Evolutionary conservation across 2,888 invertebrate genomes (phyloP), one percentile per base, ranked within the genome.

Genomic region (Dryomyza anilis): DNA sequence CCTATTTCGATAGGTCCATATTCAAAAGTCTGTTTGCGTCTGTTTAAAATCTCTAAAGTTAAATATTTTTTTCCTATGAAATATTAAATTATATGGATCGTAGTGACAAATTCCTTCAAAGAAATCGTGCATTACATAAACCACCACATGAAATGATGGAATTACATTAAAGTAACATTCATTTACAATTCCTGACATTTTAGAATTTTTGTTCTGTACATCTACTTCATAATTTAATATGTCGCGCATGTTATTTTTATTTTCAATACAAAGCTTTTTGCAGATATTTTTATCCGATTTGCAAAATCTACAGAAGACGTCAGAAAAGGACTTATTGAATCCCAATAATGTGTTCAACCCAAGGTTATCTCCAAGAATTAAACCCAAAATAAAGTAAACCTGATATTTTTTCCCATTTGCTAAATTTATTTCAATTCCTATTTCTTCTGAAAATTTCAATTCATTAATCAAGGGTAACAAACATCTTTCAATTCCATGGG

Each of bases 1-100:
- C 59, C 68, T 25, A 72, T 69, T 65, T 74, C 72, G 8, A 43
- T 64, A 30, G 64, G 58, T 12, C 73, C 72, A 59, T 74, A 74
- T 3, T 74, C 66, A 66, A 75, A 74, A 43, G 12, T 65, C 65
- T 69, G 6, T 50, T 71, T 23, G 7, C 33, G 7, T 33, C 12
- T 7, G 12, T 33, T 33, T 33, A 33, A 12, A 33, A 12, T 33
- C 12, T 33, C 33, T 33, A 33, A 33, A 8, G 33, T 8, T 8
- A 33, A 33, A 33, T 8, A 33, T 12, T 33, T 33, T 33, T 33
- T 33, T 33, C 12, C 12, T 33, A 33, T 33, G 33, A 33, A 33
- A 33, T 33, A 8, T 33, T 33, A 8, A 33, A 33, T 33, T 8
- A 33, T 33, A 33, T 33, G 33, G 33, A 7, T 12, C 33, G 7